Conservation (phyloP, 2,113 vertebrate species). For the Hemicordylus capensis region DNA sequence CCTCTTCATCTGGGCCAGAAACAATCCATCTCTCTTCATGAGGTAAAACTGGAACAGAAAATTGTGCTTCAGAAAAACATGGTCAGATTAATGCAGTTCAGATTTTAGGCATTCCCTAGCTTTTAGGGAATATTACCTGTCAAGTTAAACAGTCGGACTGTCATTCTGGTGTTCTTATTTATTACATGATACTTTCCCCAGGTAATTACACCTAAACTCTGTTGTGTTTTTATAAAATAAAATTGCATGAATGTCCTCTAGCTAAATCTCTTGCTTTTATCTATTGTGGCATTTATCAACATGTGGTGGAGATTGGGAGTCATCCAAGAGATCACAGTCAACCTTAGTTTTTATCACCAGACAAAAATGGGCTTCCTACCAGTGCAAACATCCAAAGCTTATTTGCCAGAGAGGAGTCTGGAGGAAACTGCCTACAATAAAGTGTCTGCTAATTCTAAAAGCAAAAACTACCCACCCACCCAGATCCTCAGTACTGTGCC, state of each 20-base stretch:
- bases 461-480: background rate
- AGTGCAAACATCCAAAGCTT: slow-evolving; percentile 23
- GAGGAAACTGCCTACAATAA: slow-evolving; percentile 30
- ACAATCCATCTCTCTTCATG: background rate
- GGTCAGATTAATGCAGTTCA: background rate
- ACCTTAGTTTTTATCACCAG: slow-evolving; percentile 41
- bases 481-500: background rate
- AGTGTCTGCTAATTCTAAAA: slow-evolving; percentile 25
- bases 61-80: background rate
- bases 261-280: slow-evolving; percentile 28
- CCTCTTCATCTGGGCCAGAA: background rate
- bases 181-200: background rate
- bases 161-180: background rate
- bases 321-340: slow-evolving; percentile 5
- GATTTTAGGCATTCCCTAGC: background rate
- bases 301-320: slow-evolving; percentile 39
- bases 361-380: slow-evolving; percentile 22
- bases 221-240: background rate
- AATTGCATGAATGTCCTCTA: background rate
- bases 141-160: background rate
- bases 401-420: slow-evolving; percentile 5
- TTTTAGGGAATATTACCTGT: background rate
- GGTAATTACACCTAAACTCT: background rate
- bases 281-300: slow-evolving; percentile 37
- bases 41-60: slow-evolving; percentile 53